Percentiles rank a stretch among this genome's conserved stretches.
phyloP scores from a whole-genome alignment of 2,888 invertebrate genomes.

The Willowsia nigromaculata region DNA sequence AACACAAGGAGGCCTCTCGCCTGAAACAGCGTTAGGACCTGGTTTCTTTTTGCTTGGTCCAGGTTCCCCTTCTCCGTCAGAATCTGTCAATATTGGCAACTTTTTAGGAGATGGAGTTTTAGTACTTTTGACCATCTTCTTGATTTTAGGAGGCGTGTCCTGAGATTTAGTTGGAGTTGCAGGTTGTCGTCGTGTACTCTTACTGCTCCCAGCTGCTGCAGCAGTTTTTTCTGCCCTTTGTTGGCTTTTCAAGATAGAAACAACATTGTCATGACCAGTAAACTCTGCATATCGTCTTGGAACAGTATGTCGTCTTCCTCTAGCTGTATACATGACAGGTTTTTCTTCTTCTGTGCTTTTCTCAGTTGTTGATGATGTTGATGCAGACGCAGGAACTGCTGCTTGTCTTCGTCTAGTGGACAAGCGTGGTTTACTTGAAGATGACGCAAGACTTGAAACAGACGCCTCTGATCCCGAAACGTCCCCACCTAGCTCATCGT shows the following conservation, averaged over 20 bases:
- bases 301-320: constrained; percentile 71
- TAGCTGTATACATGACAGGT: constrained; percentile 69
- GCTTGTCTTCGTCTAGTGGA: constrained; percentile 36
- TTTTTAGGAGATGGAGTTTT: constrained; percentile 61
- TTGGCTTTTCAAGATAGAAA: constrained; percentile 70
- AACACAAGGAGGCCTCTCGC: constrained; percentile 64
- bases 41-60: constrained; percentile 31
- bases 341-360: constrained; percentile 61
- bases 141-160: constrained; percentile 39
- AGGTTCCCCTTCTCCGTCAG: constrained; percentile 17
- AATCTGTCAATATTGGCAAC: constrained; percentile 39
- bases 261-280: constrained; percentile 72
- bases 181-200: not conserved
- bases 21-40: not conserved
- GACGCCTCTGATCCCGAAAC: constrained; percentile 50
- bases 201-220: constrained; percentile 51
- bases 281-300: constrained; percentile 73
- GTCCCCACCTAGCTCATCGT: constrained; percentile 34
- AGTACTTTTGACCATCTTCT: constrained; percentile 33
- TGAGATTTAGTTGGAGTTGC: constrained; percentile 35
- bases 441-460: constrained; percentile 36
- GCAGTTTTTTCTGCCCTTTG: constrained; percentile 58
- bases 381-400: not conserved
- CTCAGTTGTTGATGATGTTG: not conserved
- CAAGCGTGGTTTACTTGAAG: constrained; percentile 30